Conservation (phyloP, 2,113 vertebrate species). For the Cryptomyrus ogoouensis region DNA sequence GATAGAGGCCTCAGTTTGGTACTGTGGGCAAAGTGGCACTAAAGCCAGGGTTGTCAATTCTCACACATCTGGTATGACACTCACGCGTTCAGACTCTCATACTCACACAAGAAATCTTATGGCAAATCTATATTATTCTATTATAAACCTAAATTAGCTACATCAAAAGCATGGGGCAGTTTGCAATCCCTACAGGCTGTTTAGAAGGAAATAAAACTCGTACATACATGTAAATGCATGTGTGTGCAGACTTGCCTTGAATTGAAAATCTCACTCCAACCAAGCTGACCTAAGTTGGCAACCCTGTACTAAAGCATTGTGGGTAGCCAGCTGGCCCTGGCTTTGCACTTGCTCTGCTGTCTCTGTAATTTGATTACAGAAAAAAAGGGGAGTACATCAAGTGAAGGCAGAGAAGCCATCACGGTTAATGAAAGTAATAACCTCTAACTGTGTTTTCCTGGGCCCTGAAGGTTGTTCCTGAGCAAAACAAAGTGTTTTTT, state of each 20-base stretch:
- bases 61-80: background rate
- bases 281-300: background rate
- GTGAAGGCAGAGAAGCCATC: background rate
- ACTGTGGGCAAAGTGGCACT: background rate
- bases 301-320: background rate
- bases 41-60: background rate
- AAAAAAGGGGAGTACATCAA: background rate
- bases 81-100: background rate
- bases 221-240: background rate
- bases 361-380: background rate
- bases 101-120: background rate
- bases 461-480: background rate
- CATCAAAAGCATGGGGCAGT: background rate
- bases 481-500: slow-evolving; percentile 2
- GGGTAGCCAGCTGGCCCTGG: background rate
- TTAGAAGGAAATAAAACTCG: background rate
- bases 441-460: background rate
- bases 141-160: background rate
- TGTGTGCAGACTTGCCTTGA: background rate
- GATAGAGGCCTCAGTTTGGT: background rate
- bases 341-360: background rate
- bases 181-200: background rate
- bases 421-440: slow-evolving; percentile 1
- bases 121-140: background rate
- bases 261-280: background rate